Percentiles rank a stretch among this genome's conserved stretches.
Conservation (phyloP, 2,888 invertebrate genomes). For the Melanophora roralis region DNA sequence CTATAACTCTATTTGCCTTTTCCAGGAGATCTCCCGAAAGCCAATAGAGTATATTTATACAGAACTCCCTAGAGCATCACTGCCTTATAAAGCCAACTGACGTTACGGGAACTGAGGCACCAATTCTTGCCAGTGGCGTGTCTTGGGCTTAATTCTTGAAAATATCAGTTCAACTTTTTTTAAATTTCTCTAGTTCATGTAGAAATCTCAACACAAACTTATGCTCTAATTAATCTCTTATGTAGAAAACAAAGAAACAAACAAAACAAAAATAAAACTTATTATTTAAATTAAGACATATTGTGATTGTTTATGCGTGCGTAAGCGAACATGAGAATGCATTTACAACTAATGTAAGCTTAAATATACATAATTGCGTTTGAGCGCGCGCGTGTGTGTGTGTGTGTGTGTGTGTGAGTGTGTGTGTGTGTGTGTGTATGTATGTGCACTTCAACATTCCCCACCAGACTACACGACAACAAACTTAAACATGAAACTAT, state of each 20-base stretch:
- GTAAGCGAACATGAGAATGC: neutral
- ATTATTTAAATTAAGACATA: slow-evolving; percentile 39
- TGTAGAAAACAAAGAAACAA: neutral
- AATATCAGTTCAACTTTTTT: neutral
- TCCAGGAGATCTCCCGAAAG: too few relatives aligned
- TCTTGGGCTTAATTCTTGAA: neutral
- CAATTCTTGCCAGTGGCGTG: too few relatives aligned
- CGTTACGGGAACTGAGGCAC: too few relatives aligned
- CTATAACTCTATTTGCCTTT: too few relatives aligned
- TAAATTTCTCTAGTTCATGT: slow-evolving; percentile 5
- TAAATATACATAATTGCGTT: too few relatives aligned
- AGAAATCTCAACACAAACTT: slow-evolving; percentile 27
- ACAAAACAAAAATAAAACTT: neutral
- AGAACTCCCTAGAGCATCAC: too few relatives aligned
- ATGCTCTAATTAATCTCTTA: slow-evolving; percentile 55
- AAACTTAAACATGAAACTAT: slow-evolving; percentile 12
- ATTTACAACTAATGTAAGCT: too few relatives aligned
- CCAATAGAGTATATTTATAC: too few relatives aligned
- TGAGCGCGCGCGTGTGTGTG: too few relatives aligned
- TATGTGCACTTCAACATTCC: neutral
- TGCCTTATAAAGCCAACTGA: too few relatives aligned
- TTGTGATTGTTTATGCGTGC: neutral
- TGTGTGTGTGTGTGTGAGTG: neutral
- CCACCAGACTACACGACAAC: slow-evolving; percentile 20
- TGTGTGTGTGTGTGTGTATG: neutral